phyloP scores from a whole-genome alignment of 2,113 vertebrate species.

The Urocitellus parryii region DNA sequence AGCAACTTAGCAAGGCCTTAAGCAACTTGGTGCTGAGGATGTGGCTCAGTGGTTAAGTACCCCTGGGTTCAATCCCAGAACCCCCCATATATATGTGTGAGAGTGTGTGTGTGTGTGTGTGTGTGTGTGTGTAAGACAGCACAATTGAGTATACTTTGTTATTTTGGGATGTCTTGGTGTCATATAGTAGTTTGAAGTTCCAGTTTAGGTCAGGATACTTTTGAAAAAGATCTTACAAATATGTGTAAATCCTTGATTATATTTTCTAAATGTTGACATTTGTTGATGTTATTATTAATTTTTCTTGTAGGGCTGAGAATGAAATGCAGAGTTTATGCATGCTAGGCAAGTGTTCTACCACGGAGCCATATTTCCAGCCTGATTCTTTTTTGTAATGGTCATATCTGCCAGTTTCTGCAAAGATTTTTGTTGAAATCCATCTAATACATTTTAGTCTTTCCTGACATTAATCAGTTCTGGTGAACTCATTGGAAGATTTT shows the following conservation, averaged over 20 bases:
- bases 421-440: neutral
- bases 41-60: too few species aligned
- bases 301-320: too few species aligned
- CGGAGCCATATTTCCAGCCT: neutral
- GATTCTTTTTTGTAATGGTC: neutral
- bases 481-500: neutral
- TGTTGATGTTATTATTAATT: neutral
- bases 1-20: too few species aligned
- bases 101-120: too few species aligned
- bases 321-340: too few species aligned
- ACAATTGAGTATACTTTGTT: neutral
- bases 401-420: neutral
- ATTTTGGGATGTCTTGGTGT: neutral
- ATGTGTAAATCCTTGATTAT: neutral
- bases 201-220: neutral
- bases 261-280: neutral
- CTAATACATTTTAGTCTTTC: neutral
- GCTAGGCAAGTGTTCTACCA: neutral
- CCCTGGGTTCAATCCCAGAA: too few species aligned
- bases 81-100: neutral
- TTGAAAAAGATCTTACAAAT: slow-evolving; percentile 7
- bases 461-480: neutral
- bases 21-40: too few species aligned
- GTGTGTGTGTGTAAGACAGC: neutral
- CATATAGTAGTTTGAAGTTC: neutral